Evolutionary conservation across 23 tunicate species (phyloP), one percentile per base, ranked within the genome.

Genomic region (Styela clava): DNA sequence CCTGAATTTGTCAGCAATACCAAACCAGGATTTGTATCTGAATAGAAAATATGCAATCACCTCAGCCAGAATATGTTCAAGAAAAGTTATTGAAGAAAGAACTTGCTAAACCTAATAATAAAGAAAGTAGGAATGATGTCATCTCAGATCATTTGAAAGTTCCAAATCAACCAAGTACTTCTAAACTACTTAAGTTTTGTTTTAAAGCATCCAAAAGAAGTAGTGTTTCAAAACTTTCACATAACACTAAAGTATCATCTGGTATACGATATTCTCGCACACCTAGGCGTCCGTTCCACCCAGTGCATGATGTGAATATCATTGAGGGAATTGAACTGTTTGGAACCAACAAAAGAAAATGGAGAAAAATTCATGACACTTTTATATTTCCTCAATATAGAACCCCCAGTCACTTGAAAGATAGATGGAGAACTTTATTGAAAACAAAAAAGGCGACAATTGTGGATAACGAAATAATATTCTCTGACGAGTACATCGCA

Each of bases 331-430:
- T 85, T 64, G 35, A 62, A 74, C 62, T 56, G 62, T 84, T 32
- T 65, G 83, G 88, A 2, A 19, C 16, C 5, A 33, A 56, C 2
- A 32, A 32, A 34, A 2, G 16, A 18, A 16, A 28, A 28, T 85
- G 88, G 88, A 5, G 2, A 2, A 37, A 85, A 78, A 85, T 85
- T 74, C 3, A 7, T 16, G n/a, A 68, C 35, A 3, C 9, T 26
- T 85, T 63, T 79, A 67, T 78, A 28, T 85, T 85, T 78, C 83
- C 88, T 21, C 31, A 16, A n/a, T 37, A 79, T 24, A 68, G 81
- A 3, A 78, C 83, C 2, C 51, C 73, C 2, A 79, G 24, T 2
- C 78, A 78, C 52, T 79, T 85, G 74, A 85, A 85, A 30, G 78
- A 78, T 31, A 31, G 88, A 22, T 85, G 88, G 88, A 78, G 78